Conservation (phyloP, 1,140 invertebrate species). For the Hirudo medicinalis region DNA sequence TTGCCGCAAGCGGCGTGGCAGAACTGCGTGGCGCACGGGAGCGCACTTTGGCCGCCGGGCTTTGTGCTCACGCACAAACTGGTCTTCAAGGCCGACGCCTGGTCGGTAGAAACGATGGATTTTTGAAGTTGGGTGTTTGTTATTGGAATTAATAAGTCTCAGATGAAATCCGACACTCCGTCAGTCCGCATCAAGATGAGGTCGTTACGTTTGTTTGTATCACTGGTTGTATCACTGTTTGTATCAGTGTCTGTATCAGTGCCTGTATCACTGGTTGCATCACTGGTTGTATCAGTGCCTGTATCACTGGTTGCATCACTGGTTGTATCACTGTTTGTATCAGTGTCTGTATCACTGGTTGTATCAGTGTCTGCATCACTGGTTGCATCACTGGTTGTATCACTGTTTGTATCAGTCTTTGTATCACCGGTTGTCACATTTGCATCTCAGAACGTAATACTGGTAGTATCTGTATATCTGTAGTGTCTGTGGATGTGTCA, state of each 20-base stretch:
- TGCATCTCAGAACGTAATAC: too few species aligned
- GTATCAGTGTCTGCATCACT: neutral
- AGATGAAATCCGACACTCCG: neutral
- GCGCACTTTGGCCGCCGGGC: too few species aligned
- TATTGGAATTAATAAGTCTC: neutral
- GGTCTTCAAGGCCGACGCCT: neutral
- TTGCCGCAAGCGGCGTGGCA: too few species aligned
- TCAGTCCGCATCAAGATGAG: neutral
- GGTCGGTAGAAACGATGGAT: too few species aligned
- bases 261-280: neutral
- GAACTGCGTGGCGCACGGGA: too few species aligned
- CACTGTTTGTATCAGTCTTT: neutral
- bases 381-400: neutral
- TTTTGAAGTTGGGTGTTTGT: neutral
- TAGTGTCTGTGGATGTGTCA: neutral
- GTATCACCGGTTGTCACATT: neutral
- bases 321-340: neutral
- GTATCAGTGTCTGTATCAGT: neutral
- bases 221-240: neutral
- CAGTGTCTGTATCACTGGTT: neutral
- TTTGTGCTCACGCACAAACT: too few species aligned
- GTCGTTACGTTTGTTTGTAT: constrained; percentile 2
- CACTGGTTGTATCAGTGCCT: neutral
- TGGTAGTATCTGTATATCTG: too few species aligned
- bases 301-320: neutral